Evolutionary conservation across 2,888 invertebrate species (phyloP), one percentile per base, ranked within the genome.

Genomic region (Ormyrus rosae): DNA sequence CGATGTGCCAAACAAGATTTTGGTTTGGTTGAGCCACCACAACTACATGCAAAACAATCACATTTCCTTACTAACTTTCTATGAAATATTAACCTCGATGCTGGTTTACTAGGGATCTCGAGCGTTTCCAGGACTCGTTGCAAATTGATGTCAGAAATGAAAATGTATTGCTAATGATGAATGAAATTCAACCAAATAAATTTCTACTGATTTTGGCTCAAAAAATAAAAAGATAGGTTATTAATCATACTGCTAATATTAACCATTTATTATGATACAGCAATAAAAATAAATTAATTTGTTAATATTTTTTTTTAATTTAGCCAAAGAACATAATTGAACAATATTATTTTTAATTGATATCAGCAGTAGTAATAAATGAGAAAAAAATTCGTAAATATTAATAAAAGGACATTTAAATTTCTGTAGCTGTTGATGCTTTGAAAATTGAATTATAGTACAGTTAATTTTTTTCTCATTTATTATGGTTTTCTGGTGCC

Each of bases 1-100:
- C 92, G 92, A 90, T 93, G 93, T 85, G 93, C 93, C 91, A 94
- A 92, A 91, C 94, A 94, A 89, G 94, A 92, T 91, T 94, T 94
- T 86, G 93, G 94, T 91, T 93, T 93, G 87, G 92, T 92, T 87
- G 92, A 92, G 87, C 92, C 92, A 90, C 93, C 92, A 92, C 93
- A 93, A 92, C 93, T 93, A 92, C 88, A 91, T 91, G 91, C 91
- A 89, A 89, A 89, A 88, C 87, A 90, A 89, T 87, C 86, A 89
- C 87, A 87, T 90, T 81, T 82, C 76, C 81, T 82, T 82, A 81
- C 82, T 79, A 82, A 82, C 63, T 80, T 79, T 72, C 80, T 82
- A 77, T 70, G 70, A 75, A 78, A 56, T 10, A 68, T 78, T 75
- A 80, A 77, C 75, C 80, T 80, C 55, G 78, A 71, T 74, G 74